Conservation (phyloP, 2,113 vertebrate species). For the Caracal caracal region DNA sequence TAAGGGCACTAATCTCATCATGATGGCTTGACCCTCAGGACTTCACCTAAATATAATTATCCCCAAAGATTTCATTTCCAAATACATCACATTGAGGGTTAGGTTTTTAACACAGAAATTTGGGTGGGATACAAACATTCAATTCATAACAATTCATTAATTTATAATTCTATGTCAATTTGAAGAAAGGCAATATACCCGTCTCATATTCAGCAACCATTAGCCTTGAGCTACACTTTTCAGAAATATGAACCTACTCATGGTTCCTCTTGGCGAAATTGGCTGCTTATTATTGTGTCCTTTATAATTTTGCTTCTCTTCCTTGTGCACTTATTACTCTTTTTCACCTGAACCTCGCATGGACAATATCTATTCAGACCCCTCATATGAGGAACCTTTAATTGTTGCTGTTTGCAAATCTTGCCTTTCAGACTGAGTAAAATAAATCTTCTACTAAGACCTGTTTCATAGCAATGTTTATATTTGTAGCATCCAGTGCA, state of each 20-base stretch:
- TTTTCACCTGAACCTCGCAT: neutral
- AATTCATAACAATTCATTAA: neutral
- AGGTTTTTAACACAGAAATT: neutral
- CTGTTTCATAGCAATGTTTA: neutral
- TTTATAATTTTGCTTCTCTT: neutral
- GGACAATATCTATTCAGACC: neutral
- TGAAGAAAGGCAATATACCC: neutral
- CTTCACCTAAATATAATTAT: neutral
- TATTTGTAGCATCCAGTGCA: neutral
- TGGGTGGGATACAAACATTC: neutral
- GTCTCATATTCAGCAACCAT: neutral
- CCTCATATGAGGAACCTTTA: neutral
- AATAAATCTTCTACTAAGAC: neutral
- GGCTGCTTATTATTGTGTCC: neutral
- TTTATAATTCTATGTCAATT: neutral
- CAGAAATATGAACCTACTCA: neutral
- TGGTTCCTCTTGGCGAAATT: neutral
- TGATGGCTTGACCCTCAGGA: rapidly evolving
- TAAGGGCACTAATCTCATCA: neutral
- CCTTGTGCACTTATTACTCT: neutral
- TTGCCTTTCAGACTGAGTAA: neutral
- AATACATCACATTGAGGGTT: neutral
- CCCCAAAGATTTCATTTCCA: neutral
- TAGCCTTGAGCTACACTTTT: neutral
- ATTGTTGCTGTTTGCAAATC: neutral